These are phyloP conservation scores for Apocheima hispidaria DNA, from an alignment of 2,888 invertebrate species.

Conservation along the genomic window DNA sequence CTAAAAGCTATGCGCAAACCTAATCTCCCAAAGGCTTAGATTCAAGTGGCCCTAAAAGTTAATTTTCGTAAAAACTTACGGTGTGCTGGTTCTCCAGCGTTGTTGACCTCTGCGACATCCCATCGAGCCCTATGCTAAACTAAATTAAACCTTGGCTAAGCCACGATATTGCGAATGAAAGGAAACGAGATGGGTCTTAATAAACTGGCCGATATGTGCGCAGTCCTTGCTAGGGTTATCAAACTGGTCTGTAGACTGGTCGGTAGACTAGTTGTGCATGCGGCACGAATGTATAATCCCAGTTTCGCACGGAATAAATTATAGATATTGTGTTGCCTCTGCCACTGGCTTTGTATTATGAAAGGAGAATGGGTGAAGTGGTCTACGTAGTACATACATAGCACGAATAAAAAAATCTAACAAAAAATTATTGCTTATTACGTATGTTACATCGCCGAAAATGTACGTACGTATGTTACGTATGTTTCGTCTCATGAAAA, in stretches of 20 bases:
- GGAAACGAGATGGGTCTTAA: conserved; percentile 53
- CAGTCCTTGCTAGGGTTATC: conserved; percentile 55
- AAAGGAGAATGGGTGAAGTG: conserved; percentile 30
- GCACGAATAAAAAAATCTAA: not conserved
- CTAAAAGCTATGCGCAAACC: conserved; percentile 63
- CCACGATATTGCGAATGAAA: conserved; percentile 37
- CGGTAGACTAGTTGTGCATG: conserved; percentile 57
- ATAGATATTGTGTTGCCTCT: conserved; percentile 49
- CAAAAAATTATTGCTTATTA: not conserved
- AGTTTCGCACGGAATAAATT: conserved; percentile 74
- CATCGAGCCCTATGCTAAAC: conserved; percentile 33
- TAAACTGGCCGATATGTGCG: conserved; percentile 53
- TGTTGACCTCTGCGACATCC: conserved; percentile 48
- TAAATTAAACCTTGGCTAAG: not conserved
- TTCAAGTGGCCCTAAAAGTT: conserved; percentile 79
- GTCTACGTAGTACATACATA: not conserved
- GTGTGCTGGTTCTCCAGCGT: conserved; percentile 60
- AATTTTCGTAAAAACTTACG: conserved; percentile 84
- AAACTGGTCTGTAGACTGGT: conserved; percentile 56
- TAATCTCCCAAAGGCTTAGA: conserved; percentile 78
- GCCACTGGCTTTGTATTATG: conserved; percentile 64
- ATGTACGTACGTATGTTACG: not conserved
- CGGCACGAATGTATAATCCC: conserved; percentile 64
- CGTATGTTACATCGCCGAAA: not conserved
- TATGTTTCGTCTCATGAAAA: too few species aligned